Conservation (phyloP, 92 coral and sea anemone genomes). For the Palythoa grandis region DNA sequence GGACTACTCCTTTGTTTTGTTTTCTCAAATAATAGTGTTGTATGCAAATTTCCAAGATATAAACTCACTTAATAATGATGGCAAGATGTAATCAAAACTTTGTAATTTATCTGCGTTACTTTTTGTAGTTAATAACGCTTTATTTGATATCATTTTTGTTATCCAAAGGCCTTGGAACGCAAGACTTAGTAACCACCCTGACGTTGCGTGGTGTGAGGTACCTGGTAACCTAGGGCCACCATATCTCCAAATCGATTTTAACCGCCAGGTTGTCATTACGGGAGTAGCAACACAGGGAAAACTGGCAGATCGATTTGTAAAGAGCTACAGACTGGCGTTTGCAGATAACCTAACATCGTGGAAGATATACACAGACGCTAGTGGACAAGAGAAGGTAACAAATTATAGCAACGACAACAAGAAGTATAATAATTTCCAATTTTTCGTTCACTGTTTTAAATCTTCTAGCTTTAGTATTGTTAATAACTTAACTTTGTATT, state of each 20-base stretch:
- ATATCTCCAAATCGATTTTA: constrained; percentile 49
- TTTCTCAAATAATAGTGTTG: too few species aligned
- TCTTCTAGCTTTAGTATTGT: too few species aligned
- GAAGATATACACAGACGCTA: neutral
- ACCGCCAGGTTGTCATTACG: constrained; percentile 29
- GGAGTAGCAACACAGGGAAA: constrained; percentile 58
- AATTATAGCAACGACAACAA: too few species aligned
- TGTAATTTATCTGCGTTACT: too few species aligned
- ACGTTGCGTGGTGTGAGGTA: constrained; percentile 23
- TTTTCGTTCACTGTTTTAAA: too few species aligned
- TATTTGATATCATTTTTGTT: neutral
- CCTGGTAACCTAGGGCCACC: neutral
- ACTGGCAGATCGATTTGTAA: constrained; percentile 17
- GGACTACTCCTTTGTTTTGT: too few species aligned
- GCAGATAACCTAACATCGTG: constrained; percentile 12
- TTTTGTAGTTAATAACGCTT: too few species aligned
- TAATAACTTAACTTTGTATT: too few species aligned
- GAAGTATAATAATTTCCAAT: too few species aligned
- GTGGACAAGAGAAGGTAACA: constrained; percentile 25
- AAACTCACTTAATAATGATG: too few species aligned
- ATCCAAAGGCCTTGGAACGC: constrained; percentile 22
- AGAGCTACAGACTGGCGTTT: constrained; percentile 25
- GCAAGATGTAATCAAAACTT: too few species aligned
- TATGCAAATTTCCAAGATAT: too few species aligned
- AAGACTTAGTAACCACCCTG: neutral